Conservation (phyloP, 64 coral and sea anemone species). For the Trachythela sp. region DNA sequence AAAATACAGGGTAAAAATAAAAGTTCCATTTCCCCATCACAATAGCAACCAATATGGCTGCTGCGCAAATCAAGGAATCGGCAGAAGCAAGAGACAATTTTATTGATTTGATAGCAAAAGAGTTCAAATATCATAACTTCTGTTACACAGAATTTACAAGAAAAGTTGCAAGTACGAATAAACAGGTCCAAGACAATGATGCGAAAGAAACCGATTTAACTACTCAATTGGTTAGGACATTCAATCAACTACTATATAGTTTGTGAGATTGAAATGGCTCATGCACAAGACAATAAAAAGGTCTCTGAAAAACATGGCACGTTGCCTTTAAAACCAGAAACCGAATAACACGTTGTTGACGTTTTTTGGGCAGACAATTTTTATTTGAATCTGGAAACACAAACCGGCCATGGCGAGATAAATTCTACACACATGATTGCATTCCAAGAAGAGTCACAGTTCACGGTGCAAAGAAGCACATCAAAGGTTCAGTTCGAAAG, state of each 20-base stretch:
- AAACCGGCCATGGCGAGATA: neutral
- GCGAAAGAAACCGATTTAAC: neutral
- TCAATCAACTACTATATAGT: neutral
- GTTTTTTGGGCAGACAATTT: conserved; percentile 17
- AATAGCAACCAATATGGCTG: neutral
- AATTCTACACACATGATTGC: neutral
- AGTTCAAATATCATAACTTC: conserved; percentile 3
- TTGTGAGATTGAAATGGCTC: conserved; percentile 7
- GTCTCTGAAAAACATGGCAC: neutral
- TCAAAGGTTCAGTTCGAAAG: neutral
- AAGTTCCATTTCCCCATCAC: neutral
- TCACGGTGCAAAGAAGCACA: neutral
- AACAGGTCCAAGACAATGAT: neutral
- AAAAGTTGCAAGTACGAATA: neutral
- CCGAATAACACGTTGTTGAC: neutral
- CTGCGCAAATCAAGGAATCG: neutral
- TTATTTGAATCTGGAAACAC: neutral
- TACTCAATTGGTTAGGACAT: neutral
- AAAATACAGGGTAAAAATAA: neutral
- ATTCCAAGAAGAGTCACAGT: neutral
- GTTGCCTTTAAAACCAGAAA: neutral
- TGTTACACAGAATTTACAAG: neutral
- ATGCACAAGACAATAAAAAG: neutral
- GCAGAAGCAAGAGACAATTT: neutral
- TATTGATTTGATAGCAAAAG: neutral